Evolutionary conservation across 2,888 invertebrate species (phyloP).

Genomic region (Drosophila helvetica): DNA sequence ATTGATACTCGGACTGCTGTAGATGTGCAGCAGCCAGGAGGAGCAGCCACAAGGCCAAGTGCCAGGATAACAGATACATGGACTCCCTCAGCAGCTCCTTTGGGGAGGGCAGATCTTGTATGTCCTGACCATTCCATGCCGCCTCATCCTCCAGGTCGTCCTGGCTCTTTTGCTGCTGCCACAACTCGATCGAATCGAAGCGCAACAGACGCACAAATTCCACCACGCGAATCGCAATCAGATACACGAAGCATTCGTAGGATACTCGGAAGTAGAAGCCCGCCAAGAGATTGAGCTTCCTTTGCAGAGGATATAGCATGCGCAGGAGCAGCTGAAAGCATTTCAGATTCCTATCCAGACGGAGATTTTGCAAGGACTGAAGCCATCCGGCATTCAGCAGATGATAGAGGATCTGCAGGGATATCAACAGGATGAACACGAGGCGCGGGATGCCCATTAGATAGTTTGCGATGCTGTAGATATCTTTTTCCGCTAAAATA

Average conservation of each 20-base stretch:
- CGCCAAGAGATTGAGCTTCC: conserved; percentile 38
- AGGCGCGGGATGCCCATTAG: conserved; percentile 17
- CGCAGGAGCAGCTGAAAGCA: conserved; percentile 12
- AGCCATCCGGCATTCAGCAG: conserved; percentile 48
- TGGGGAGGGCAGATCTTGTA: background rate
- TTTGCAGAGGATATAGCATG: conserved; percentile 5
- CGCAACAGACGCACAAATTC: conserved; percentile 8
- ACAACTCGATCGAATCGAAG: conserved; percentile 28
- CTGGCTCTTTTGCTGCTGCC: conserved; percentile 11
- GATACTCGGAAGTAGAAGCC: conserved; percentile 46
- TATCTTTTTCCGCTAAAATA: accelerated
- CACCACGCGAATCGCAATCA: conserved; percentile 23
- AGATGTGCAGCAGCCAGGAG: conserved; percentile 45
- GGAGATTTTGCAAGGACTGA: conserved; percentile 31
- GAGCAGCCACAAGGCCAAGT: conserved; percentile 34
- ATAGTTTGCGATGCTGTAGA: background rate
- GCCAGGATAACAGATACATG: conserved; percentile 33
- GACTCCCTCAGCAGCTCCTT: background rate
- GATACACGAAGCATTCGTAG: conserved; percentile 13
- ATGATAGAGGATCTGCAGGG: conserved; percentile 43
- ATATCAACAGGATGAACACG: conserved; percentile 21
- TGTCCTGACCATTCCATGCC: conserved; percentile 30
- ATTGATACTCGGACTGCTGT: conserved; percentile 38
- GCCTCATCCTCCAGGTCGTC: conserved; percentile 49
- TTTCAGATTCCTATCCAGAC: conserved; percentile 4